Percentiles rank a stretch among this genome's conserved stretches.
Evolutionary conservation across 1,140 invertebrate species (phyloP).

Genomic region (Tyrophagus putrescentiae): DNA sequence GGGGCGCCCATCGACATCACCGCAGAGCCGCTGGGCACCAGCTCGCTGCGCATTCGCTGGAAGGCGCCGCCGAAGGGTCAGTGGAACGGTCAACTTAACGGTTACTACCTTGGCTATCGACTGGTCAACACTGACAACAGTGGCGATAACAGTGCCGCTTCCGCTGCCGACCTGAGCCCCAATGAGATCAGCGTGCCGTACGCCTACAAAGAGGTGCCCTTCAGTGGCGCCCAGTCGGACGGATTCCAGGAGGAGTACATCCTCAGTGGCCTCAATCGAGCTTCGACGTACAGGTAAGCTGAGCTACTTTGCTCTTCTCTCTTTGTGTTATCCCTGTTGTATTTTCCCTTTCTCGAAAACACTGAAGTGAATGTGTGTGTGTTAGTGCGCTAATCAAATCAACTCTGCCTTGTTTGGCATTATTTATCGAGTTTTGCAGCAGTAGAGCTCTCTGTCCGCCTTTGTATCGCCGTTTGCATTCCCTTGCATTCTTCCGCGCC

Average conservation of each 20-base stretch:
- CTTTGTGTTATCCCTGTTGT: no score
- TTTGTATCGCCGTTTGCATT: no score
- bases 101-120: constrained; percentile 33
- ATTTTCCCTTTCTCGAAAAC: no score
- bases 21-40: constrained; percentile 8
- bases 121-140: not conserved
- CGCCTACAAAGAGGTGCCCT: constrained; percentile 53
- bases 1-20: constrained; percentile 19
- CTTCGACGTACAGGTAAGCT: constrained; percentile 24
- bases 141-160: not conserved
- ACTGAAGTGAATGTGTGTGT: no score
- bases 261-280: constrained; percentile 24
- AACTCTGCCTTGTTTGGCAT: no score
- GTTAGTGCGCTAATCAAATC: no score
- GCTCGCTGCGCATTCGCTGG: constrained; percentile 8
- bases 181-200: constrained; percentile 41
- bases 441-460: no score
- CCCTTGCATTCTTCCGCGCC: no score
- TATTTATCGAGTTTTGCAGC: no score
- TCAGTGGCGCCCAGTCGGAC: constrained; percentile 1
- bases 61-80: constrained; percentile 29
- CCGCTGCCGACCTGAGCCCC: not conserved
- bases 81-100: constrained; percentile 32
- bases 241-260: constrained; percentile 25
- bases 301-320: no score